Conservation (phyloP, 2,113 vertebrate species). For the Anoplopoma fimbria region DNA sequence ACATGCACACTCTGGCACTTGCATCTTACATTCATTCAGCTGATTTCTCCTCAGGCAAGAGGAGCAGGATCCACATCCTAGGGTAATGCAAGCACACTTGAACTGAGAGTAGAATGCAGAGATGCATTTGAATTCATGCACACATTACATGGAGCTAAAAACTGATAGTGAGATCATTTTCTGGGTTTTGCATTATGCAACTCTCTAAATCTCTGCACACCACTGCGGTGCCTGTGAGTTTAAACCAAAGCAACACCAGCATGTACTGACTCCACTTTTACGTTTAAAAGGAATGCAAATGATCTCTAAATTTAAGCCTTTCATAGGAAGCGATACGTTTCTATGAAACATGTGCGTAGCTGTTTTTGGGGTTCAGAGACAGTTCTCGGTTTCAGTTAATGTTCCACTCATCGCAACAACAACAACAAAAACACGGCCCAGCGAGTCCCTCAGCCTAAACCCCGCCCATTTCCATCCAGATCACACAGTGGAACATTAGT, state of each 20-base stretch:
- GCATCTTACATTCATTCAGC: background rate
- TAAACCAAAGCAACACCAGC: background rate
- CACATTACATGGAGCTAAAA: background rate
- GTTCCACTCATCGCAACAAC: conserved; percentile 1
- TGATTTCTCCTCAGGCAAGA: background rate
- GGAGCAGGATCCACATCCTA: background rate
- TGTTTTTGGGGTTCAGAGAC: background rate
- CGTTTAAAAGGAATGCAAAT: background rate
- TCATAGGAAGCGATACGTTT: too few species aligned
- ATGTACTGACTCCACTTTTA: background rate
- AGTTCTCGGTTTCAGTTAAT: background rate
- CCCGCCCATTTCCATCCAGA: conserved; percentile 8
- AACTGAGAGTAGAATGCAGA: background rate
- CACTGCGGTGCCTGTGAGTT: background rate
- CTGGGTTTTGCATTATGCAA: background rate
- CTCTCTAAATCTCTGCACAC: conserved; percentile 1
- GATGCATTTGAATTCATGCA: background rate
- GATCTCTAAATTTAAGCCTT: background rate
- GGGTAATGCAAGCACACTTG: background rate
- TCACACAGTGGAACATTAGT: conserved; percentile 50
- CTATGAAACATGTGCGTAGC: background rate
- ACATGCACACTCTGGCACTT: background rate
- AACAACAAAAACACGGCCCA: background rate
- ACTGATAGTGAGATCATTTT: background rate
- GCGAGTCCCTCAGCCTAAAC: background rate